phyloP scores from a whole-genome alignment of 53 echinoderm and acorn worm species.

The Zoroaster sp. region DNA sequence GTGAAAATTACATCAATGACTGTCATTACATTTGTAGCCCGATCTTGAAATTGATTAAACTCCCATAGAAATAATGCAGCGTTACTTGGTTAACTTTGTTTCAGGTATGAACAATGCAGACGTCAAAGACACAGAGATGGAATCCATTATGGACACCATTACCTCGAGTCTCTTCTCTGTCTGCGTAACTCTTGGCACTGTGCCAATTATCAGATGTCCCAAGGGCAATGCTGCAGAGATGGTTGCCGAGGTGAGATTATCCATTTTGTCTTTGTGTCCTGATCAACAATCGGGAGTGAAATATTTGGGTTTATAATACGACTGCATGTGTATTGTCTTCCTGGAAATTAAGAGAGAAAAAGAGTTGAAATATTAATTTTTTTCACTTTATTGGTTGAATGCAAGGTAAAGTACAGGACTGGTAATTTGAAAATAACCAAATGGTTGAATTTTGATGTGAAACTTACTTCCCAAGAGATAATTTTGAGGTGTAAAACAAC shows the following conservation, averaged over 20 bases:
- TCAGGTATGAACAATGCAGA: constrained; percentile 92
- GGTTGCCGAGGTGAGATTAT: constrained; percentile 88
- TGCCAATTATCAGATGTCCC: constrained; percentile 95
- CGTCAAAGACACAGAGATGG: constrained; percentile 97
- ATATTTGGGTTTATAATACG: neutral
- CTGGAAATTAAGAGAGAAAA: too few relatives aligned
- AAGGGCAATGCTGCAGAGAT: constrained; percentile 99
- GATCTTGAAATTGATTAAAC: too few relatives aligned
- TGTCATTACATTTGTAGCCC: too few relatives aligned
- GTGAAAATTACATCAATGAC: too few relatives aligned
- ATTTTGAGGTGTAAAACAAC: too few relatives aligned
- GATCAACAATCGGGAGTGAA: neutral
- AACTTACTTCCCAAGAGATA: too few relatives aligned
- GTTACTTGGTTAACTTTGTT: neutral
- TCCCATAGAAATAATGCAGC: too few relatives aligned
- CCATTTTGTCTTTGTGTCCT: neutral
- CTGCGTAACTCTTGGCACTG: constrained; percentile 93
- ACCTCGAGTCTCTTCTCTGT: constrained; percentile 95
- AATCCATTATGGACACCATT: constrained; percentile 92
- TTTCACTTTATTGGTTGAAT: constrained; percentile 63
- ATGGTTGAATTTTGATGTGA: too few relatives aligned
- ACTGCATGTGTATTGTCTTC: too few relatives aligned
- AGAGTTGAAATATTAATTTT: too few relatives aligned
- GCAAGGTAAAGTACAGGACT: constrained; percentile 79
- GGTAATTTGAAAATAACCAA: too few relatives aligned